These are phyloP conservation scores for Adelognathus sp. DNA, from an alignment of 2,888 invertebrate genomes.

Conservation along the genomic window DNA sequence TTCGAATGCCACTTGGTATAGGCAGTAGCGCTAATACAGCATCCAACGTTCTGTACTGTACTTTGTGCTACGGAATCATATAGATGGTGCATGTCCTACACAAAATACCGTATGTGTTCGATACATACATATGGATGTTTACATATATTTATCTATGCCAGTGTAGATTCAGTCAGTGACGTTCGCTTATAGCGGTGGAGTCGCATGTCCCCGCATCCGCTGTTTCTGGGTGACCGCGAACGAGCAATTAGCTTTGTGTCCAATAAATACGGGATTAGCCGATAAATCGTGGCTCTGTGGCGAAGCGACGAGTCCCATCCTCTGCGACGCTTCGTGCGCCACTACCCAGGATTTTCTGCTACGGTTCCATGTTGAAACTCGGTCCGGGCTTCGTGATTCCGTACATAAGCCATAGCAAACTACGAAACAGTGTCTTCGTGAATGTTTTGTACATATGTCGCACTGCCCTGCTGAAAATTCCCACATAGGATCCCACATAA, in stretches of 20 bases:
- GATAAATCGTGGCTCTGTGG: constrained; percentile 65
- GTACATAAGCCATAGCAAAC: neutral
- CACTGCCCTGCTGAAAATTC: too few relatives aligned
- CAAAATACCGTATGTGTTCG: too few relatives aligned
- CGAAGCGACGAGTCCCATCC: constrained; percentile 58
- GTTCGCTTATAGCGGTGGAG: neutral
- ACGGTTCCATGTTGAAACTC: neutral
- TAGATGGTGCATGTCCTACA: neutral
- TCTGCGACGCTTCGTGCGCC: neutral
- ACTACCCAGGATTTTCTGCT: neutral
- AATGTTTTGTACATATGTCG: too few relatives aligned
- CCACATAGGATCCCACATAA: too few relatives aligned
- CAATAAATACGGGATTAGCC: constrained; percentile 72
- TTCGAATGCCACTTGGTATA: constrained; percentile 67
- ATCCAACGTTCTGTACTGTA: neutral
- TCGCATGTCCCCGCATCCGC: constrained; percentile 25
- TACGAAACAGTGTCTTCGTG: neutral
- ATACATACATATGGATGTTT: neutral
- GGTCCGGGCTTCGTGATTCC: neutral
- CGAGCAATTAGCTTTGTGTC: constrained; percentile 70
- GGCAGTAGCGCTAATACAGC: constrained; percentile 48
- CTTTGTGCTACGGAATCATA: constrained; percentile 1
- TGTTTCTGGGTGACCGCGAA: constrained; percentile 60
- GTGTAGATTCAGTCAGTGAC: neutral
- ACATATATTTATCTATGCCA: neutral